Evolutionary conservation across 1,140 invertebrate genomes (phyloP).

Genomic region (Pseudomyrmex gracilis): DNA sequence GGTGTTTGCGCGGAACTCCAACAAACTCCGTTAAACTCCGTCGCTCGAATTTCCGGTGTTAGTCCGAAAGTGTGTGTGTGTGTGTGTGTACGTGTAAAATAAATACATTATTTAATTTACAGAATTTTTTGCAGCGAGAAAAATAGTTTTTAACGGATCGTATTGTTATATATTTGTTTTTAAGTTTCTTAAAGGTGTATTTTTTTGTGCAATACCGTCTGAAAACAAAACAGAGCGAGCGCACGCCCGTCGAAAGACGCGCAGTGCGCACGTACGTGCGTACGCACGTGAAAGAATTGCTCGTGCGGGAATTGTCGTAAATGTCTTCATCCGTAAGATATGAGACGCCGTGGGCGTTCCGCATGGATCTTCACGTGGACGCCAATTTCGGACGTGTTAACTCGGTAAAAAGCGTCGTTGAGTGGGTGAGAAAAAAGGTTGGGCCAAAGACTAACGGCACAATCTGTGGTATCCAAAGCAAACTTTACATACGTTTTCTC

Average conservation of each 20-base stretch:
- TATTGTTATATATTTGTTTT: too few species aligned
- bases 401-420: slow-evolving; percentile 64
- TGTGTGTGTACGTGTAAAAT: too few species aligned
- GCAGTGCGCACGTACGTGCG: slow-evolving; percentile 63
- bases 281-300: slow-evolving; percentile 51
- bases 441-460: slow-evolving; percentile 4
- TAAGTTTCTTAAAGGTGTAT: background rate
- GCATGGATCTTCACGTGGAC: slow-evolving; percentile 69
- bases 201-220: background rate
- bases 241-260: slow-evolving; percentile 54
- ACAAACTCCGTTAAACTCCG: too few species aligned
- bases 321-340: slow-evolving; percentile 85
- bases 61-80: too few species aligned
- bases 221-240: slow-evolving; percentile 37
- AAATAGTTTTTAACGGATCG: too few species aligned
- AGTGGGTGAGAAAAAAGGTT: slow-evolving; percentile 38
- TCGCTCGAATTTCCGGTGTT: too few species aligned
- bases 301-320: slow-evolving; percentile 83
- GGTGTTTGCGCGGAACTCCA: too few species aligned
- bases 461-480: background rate
- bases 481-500: background rate
- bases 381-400: slow-evolving; percentile 78
- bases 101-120: too few species aligned
- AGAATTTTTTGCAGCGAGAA: too few species aligned
- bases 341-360: slow-evolving; percentile 80